These are phyloP conservation scores for Athene noctua DNA, from an alignment of 2,113 vertebrate genomes.

Conservation along the genomic window DNA sequence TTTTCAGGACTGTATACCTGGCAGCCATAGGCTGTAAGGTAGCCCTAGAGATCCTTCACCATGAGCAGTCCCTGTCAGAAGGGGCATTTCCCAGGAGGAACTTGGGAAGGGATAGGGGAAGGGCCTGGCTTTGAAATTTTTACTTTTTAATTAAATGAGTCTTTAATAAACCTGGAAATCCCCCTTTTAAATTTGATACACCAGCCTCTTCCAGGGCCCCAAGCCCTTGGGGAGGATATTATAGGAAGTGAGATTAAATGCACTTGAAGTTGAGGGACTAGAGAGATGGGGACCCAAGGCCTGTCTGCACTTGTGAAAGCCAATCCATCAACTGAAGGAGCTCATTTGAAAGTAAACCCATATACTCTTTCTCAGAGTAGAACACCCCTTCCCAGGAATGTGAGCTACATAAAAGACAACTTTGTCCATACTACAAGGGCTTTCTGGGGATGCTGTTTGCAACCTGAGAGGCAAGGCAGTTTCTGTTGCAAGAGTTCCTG, in stretches of 20 bases:
- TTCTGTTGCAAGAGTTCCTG: not conserved
- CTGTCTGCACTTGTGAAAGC: not conserved
- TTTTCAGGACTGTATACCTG: not conserved
- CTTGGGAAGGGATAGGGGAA: not conserved
- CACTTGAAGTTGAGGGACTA: not conserved
- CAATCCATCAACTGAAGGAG: not conserved
- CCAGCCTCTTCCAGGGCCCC: not conserved
- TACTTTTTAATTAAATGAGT: not conserved
- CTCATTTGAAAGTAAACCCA: not conserved
- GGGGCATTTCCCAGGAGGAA: not conserved
- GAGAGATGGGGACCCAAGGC: not conserved
- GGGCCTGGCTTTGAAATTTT: not conserved
- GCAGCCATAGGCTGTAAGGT: not conserved
- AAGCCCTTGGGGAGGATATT: not conserved
- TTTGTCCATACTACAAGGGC: not conserved
- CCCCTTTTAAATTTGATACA: not conserved
- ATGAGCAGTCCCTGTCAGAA: not conserved
- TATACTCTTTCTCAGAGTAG: not conserved
- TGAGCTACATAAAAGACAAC: not conserved
- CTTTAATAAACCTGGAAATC: not conserved
- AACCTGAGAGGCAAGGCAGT: not conserved
- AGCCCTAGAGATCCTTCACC: not conserved
- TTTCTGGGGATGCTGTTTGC: not conserved
- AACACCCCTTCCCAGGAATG: not conserved
- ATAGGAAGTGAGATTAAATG: not conserved